These are phyloP conservation scores for Diaprepes abbreviatus DNA, from an alignment of 2,888 invertebrate species.

Conservation along the genomic window DNA sequence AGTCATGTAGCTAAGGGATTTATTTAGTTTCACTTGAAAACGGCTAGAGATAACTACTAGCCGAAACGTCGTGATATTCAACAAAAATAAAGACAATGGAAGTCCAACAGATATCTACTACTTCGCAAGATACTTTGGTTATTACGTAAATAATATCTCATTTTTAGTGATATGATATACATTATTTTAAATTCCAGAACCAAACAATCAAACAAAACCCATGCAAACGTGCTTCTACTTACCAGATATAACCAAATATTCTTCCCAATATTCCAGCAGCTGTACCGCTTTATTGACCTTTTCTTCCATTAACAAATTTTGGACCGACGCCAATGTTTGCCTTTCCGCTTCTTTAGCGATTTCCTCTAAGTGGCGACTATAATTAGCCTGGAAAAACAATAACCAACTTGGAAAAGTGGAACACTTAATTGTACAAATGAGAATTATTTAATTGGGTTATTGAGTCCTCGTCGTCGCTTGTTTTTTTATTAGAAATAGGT, in stretches of 20 bases:
- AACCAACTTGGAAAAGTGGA: neutral
- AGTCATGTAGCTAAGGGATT: no score
- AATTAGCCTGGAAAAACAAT: constrained; percentile 71
- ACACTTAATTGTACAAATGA: neutral
- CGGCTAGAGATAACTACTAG: no score
- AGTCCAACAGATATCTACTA: no score
- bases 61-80: no score
- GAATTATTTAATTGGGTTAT: neutral
- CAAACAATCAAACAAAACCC: no score
- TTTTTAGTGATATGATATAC: no score
- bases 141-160: no score
- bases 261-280: constrained; percentile 63
- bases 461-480: neutral
- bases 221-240: constrained; percentile 40
- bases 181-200: no score
- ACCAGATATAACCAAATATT: constrained; percentile 56
- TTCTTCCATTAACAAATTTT: constrained; percentile 63
- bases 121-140: no score
- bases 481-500: neutral
- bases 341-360: constrained; percentile 73
- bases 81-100: no score
- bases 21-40: no score
- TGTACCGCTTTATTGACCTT: constrained; percentile 55
- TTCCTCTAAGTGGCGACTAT: constrained; percentile 81
- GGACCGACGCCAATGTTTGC: constrained; percentile 70